A percentile compares a stretch with the other conserved stretches of the same genome.
Conservation (phyloP, 1,140 invertebrate species). For the Pogonus chalceus region DNA sequence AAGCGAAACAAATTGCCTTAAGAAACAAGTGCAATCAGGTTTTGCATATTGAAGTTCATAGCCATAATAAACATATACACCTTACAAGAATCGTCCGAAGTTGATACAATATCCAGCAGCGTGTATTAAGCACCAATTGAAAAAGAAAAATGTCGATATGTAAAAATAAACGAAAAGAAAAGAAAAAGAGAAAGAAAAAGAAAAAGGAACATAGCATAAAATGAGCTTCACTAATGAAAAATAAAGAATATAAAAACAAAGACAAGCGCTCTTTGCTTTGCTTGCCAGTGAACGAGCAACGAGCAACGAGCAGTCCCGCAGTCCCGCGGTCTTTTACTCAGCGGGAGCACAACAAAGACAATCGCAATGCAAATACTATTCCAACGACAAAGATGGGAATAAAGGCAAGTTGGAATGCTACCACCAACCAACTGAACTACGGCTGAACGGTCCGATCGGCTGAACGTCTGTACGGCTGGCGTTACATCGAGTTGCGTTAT, state of each 20-base stretch:
- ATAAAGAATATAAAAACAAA: background rate
- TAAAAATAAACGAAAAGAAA: background rate
- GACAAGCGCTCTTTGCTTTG: background rate
- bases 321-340: background rate
- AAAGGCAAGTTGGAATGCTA: background rate
- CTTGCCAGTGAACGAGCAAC: background rate
- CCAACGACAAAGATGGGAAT: background rate
- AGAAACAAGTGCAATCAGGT: no score
- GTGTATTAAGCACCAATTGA: background rate
- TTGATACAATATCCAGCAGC: background rate
- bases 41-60: no score
- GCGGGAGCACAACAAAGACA: no score
- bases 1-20: no score
- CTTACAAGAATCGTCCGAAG: no score
- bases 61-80: no score
- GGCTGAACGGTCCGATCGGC: no score
- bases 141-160: background rate
- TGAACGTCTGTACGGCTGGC: background rate
- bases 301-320: no score
- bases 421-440: no score
- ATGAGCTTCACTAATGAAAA: background rate
- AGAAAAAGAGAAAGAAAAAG: background rate
- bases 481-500: background rate
- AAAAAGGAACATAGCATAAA: background rate
- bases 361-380: background rate